phyloP scores from a whole-genome alignment of 2,113 vertebrate genomes.

The Cheilinus undulatus region DNA sequence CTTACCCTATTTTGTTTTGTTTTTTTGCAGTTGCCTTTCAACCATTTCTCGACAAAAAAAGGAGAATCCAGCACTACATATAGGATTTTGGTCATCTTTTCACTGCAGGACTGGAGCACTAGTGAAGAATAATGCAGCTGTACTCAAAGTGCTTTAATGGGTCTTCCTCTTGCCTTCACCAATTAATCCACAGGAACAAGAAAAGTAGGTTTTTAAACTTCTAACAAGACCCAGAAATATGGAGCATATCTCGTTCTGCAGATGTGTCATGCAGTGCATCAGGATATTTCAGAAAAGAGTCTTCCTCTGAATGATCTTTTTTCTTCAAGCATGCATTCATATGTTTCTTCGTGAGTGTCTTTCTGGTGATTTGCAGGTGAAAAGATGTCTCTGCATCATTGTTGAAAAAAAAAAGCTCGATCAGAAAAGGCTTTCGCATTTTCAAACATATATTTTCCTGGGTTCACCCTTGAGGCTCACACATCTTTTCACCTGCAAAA shows the following conservation, averaged over 20 bases:
- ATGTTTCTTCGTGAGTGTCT: not conserved
- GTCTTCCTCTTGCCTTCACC: not conserved
- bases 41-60: not conserved
- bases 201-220: constrained; percentile 2
- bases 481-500: constrained; percentile 5
- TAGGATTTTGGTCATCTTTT: not conserved
- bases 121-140: not conserved
- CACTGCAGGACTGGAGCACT: not conserved
- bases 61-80: not conserved
- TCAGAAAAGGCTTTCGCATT: not conserved
- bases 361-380: constrained; percentile 25
- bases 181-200: constrained; percentile 22
- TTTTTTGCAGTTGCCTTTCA: not conserved
- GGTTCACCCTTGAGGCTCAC: constrained; percentile 8
- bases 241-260: not conserved
- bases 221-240: not conserved
- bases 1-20: not conserved
- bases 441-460: not conserved
- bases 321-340: constrained; percentile 20
- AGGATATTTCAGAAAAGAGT: not conserved
- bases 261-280: not conserved
- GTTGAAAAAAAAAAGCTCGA: not conserved
- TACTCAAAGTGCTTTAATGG: not conserved
- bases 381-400: not conserved
- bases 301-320: not conserved